Evolutionary conservation across 2,113 vertebrate genomes (phyloP), one percentile per base, ranked within the genome.

Genomic region (Zosterops borbonicus): DNA sequence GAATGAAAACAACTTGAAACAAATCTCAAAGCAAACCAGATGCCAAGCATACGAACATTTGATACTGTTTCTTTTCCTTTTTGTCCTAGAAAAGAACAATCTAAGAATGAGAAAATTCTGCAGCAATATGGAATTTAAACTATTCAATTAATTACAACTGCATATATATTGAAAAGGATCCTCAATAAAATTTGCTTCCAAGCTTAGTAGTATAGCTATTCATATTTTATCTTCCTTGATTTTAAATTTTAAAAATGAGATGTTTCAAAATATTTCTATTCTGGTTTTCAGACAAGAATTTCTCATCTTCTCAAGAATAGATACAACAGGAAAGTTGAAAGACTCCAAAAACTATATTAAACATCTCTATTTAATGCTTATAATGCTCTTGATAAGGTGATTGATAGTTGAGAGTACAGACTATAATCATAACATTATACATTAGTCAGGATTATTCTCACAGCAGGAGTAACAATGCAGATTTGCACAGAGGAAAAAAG

Each of bases 371-470:
- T 82, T 89, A 69, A 91, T 58, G 18, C 62, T 84, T 91, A 37
- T 65, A 76, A 80, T 88, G 23, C 14, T 94, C 47, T 58, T 80
- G 78, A 90, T 67, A 49, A 87, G 6, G 42, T 94, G 93, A 92
- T 70, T 91, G 84, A 91, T 86, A 95, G 63, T 65, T 94, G 55
- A 91, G 67, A 89, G 39, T 21, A 69, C 39, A 95, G 46, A 52
- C 46, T 95, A 74, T 85, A 87, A 95, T 79, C 58, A 92, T 84
- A 91, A 70, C 6, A 46, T 87, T 89, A 33, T 87, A 85, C 0
- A 2, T 21, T 69, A 83, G 22, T 50, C 46, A 91, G 65, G 39
- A 85, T 84, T 92, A 85, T 83, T 91, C 75, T 94, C 39, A 31
- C 58, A 88, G 31, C 23, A 65, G 29, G 21, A 85, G 9, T 50